These are phyloP conservation scores for Microvelia longipes DNA, from an alignment of 1,140 invertebrate genomes.

Conservation along the genomic window DNA sequence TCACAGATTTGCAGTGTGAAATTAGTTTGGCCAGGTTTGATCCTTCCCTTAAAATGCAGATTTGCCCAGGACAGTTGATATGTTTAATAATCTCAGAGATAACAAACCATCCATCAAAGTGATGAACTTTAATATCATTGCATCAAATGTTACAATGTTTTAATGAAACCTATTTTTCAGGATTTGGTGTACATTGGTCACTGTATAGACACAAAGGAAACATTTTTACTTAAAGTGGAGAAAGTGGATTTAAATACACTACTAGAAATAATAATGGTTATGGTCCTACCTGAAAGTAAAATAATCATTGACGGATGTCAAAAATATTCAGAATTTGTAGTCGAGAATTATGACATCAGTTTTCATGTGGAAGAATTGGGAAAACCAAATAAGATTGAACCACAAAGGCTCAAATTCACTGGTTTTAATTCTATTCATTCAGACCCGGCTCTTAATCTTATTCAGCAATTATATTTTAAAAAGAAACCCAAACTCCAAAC, in stretches of 20 bases:
- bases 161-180: too few relatives aligned
- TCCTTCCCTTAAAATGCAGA: too few relatives aligned
- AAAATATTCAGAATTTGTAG: conserved; percentile 1
- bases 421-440: neutral
- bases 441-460: neutral
- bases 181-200: neutral
- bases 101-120: too few relatives aligned
- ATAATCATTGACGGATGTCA: neutral
- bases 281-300: conserved; percentile 1
- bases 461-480: neutral
- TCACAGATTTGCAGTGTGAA: too few relatives aligned
- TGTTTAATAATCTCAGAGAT: too few relatives aligned
- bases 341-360: neutral
- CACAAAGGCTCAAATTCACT: neutral
- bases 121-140: too few relatives aligned
- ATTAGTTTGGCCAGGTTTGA: too few relatives aligned
- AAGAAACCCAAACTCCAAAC: neutral
- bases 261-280: neutral
- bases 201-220: neutral
- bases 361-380: neutral
- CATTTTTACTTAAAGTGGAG: neutral
- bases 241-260: neutral
- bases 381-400: neutral
- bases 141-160: too few relatives aligned
- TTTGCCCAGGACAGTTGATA: too few relatives aligned